Base-by-base conservation (phyloP, 2,888 invertebrate species). In the Agonum fuliginosum region DNA sequence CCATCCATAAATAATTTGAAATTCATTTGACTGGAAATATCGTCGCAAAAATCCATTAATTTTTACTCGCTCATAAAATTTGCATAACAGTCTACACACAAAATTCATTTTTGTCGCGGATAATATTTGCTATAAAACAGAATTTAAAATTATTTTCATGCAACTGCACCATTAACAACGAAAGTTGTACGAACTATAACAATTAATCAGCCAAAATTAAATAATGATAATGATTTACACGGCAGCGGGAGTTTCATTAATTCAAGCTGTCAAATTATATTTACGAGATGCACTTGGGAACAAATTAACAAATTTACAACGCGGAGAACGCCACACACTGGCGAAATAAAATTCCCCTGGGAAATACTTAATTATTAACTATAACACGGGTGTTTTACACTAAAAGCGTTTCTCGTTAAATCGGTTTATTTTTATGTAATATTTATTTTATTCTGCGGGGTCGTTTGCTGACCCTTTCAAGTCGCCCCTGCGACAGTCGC, bases 391-490 rank as follows among this genome's bases (percentile, higher is more conserved):
- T 67, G 51, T 67, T 75, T 67, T 67, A 65, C 67, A 75, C 75
- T 75, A 51, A 67, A 75, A 75, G 75, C 75, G 67, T 67, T 75
- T 34, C 75, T 65, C 75, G 75, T 75, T 75, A 75, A 75, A 67
- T 75, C 75, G 75, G 67, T 75, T 75, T 75, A 75, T 75, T 75
- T 75, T 75, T 75, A 75, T 75, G 67, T 67, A 75, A 75, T 75
- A 75, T 75, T 75, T 75, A 75, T 75, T 75, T 67, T 48, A 67
- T 75, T 67, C 75, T 24, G 27, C 24, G 37, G 54, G 58, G 62
- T 74, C 65, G 58, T 74, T 46, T 74, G 2, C 41, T 74, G 75
- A 75, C 75, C 75, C 75, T 75, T 75, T 51, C 14, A 22, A 54
- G 19, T 73, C 20, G n/a, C 37, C 71, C 41, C 41, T 30, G 10